Evolutionary conservation across 2,797 vertebrate species (phyloP).

Genomic region (Sebastes aleutianus): DNA sequence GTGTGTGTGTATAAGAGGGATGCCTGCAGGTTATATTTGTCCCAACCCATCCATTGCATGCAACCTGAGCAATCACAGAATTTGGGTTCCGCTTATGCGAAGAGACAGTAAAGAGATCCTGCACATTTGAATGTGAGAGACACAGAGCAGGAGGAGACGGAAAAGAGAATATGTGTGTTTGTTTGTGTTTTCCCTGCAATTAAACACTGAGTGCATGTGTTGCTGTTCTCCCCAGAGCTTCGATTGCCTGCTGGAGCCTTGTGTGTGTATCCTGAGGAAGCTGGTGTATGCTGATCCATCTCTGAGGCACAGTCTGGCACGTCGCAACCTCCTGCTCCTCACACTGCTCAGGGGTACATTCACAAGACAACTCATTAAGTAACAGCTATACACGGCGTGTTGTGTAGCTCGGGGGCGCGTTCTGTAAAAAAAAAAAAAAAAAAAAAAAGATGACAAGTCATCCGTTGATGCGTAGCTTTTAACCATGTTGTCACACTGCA

Average conservation of each 20-base stretch:
- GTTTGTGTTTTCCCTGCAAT: conserved; percentile 51
- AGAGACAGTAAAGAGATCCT: conserved; percentile 33
- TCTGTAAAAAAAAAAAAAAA: conserved; percentile 27
- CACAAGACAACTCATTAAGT: conserved; percentile 72
- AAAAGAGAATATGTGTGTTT: conserved; percentile 17
- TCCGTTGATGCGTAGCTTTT: conserved; percentile 50
- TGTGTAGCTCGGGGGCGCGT: conserved; percentile 44
- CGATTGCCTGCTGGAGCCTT: conserved; percentile 86
- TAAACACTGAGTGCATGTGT: conserved; percentile 50
- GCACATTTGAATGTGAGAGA: conserved; percentile 15
- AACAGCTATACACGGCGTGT: conserved; percentile 46
- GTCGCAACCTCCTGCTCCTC: conserved; percentile 83
- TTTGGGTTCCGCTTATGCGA: conserved; percentile 17
- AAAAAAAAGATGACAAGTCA: conserved; percentile 47
- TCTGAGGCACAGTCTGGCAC: conserved; percentile 84
- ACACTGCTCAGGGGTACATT: conserved; percentile 88
- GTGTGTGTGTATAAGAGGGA: conserved; percentile 3
- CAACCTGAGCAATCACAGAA: conserved; percentile 15
- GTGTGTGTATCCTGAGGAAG: conserved; percentile 88
- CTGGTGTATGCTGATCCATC: conserved; percentile 87
- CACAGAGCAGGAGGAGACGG: conserved; percentile 3
- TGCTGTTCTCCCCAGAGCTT: conserved; percentile 77
- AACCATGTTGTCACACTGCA: conserved; percentile 59
- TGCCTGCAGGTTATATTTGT: conserved; percentile 40
- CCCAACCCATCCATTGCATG: not conserved